Conservation (phyloP, 2,888 invertebrate genomes). For the Branchipolynoe longqiensis region DNA sequence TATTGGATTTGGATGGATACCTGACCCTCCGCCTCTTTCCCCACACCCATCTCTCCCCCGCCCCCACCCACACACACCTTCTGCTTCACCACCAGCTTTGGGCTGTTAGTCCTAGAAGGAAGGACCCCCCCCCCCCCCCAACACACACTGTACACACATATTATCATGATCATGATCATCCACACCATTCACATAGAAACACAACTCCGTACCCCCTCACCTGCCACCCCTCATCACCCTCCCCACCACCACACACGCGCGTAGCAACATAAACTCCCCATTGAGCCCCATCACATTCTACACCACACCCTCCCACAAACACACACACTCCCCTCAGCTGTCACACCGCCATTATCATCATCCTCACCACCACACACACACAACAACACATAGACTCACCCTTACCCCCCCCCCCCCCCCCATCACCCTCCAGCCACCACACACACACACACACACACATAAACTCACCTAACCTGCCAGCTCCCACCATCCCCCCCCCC, state of each 20-base stretch:
- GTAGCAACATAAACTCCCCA: background rate
- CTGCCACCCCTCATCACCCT: background rate
- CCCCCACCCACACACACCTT: background rate
- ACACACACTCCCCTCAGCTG: background rate
- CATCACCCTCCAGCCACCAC: background rate
- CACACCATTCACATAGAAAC: too few relatives aligned
- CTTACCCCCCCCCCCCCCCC: background rate
- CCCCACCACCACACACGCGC: background rate
- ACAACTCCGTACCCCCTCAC: too few relatives aligned
- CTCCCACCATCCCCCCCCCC: background rate
- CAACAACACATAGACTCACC: background rate
- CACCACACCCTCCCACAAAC: background rate
- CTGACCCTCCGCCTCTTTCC: too few relatives aligned
- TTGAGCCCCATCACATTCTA: background rate
- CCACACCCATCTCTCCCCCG: background rate
- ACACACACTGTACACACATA: too few relatives aligned
- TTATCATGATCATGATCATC: too few relatives aligned
- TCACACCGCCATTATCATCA: background rate
- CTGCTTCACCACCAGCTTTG: background rate
- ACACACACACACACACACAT: too few relatives aligned
- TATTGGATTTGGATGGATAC: too few relatives aligned
- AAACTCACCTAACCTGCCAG: background rate
- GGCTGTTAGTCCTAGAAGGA: too few relatives aligned
- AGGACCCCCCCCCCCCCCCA: too few relatives aligned
- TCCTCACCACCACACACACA: background rate